A percentile compares a stretch with the other conserved stretches of the same genome.
Evolutionary conservation across 2,113 vertebrate species (phyloP).

Genomic region (Carettochelys insculpta): DNA sequence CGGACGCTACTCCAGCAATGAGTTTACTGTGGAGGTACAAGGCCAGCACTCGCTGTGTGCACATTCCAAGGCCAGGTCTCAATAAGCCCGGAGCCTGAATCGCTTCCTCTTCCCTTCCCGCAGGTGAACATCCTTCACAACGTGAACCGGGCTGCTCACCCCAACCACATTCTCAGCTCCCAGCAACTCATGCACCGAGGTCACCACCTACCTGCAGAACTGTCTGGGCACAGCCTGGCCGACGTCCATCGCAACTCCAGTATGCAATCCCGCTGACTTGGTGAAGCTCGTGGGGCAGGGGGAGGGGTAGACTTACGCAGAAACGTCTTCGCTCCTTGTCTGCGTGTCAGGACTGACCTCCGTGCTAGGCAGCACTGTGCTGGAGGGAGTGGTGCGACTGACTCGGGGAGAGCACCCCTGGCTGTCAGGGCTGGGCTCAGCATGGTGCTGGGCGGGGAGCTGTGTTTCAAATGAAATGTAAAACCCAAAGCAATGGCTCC

Average conservation of each 20-base stretch:
- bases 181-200: slow-evolving; percentile 94
- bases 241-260: slow-evolving; percentile 91
- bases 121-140: slow-evolving; percentile 95
- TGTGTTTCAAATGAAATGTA: neutral
- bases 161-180: slow-evolving; percentile 91
- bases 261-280: slow-evolving; percentile 55
- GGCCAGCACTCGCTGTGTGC: neutral
- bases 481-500: neutral
- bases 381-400: neutral
- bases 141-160: slow-evolving; percentile 87
- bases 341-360: neutral
- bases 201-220: slow-evolving; percentile 87
- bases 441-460: neutral
- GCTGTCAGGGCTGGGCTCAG: too few species aligned
- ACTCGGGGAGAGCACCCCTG: neutral
- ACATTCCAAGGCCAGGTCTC: neutral
- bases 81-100: neutral
- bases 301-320: neutral
- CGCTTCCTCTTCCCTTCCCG: neutral
- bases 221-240: slow-evolving; percentile 92
- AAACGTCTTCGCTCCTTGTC: neutral
- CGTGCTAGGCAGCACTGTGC: neutral
- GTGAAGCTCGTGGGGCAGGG: neutral
- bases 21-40: slow-evolving; percentile 92
- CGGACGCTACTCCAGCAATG: slow-evolving; percentile 96